Evolutionary conservation across 2,888 invertebrate species (phyloP).

Genomic region (Diarsia dahlii): DNA sequence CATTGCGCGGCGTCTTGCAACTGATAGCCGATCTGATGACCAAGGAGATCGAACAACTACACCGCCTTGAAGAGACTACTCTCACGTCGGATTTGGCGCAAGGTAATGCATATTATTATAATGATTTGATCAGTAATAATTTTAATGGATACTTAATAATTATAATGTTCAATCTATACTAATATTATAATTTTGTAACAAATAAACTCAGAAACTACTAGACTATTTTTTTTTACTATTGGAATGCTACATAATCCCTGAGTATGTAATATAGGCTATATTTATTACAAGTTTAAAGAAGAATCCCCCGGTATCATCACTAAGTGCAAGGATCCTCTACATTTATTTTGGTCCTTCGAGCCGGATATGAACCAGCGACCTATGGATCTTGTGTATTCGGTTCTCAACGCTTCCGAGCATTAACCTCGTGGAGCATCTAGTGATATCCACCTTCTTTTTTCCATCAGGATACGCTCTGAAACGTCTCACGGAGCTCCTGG

Average conservation of each 20-base stretch:
- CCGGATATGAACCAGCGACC: too few relatives aligned
- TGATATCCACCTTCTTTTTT: not conserved
- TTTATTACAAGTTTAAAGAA: too few relatives aligned
- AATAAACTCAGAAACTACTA: too few relatives aligned
- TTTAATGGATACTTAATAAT: not conserved
- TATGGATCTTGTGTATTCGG: too few relatives aligned
- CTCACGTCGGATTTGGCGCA: slow-evolving; percentile 98
- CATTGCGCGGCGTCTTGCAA: slow-evolving; percentile 95
- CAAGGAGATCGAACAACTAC: slow-evolving; percentile 96
- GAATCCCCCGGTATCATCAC: too few relatives aligned
- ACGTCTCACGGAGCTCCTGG: slow-evolving; percentile 96
- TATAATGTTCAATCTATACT: not conserved
- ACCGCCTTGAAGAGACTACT: slow-evolving; percentile 97
- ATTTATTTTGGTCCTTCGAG: too few relatives aligned
- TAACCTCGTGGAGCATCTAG: not conserved
- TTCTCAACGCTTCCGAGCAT: not conserved
- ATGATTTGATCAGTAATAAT: not conserved
- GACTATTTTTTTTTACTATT: too few relatives aligned
- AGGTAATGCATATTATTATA: slow-evolving; percentile 82
- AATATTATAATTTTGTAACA: too few relatives aligned
- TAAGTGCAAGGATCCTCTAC: too few relatives aligned
- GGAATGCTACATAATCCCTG: too few relatives aligned
- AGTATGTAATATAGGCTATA: too few relatives aligned
- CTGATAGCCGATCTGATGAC: slow-evolving; percentile 96
- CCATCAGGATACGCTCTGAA: slow-evolving; percentile 95